These are phyloP conservation scores for Telmatherina bonti DNA, from an alignment of 2,797 vertebrate genomes.

Conservation along the genomic window DNA sequence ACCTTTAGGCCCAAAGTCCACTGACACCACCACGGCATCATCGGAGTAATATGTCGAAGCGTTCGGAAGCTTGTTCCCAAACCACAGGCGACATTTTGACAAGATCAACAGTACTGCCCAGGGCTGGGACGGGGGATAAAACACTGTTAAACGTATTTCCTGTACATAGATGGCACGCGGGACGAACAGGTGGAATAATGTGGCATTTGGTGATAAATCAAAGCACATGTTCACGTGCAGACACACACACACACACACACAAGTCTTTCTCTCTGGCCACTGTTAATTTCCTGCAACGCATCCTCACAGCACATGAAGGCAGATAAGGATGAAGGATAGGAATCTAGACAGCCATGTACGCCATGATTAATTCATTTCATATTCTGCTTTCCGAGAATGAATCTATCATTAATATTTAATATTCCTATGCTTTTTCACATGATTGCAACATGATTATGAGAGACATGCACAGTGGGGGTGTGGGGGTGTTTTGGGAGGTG, in stretches of 20 bases:
- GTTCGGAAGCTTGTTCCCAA: constrained; percentile 7
- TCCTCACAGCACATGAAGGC: constrained; percentile 36
- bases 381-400: constrained; percentile 74
- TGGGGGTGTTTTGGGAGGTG: constrained; percentile 18
- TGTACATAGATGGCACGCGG: neutral
- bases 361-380: constrained; percentile 81
- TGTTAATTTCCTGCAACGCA: constrained; percentile 58
- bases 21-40: neutral
- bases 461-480: constrained; percentile 17
- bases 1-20: neutral
- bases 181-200: constrained; percentile 15
- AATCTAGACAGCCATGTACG: constrained; percentile 65
- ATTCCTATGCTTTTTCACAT: constrained; percentile 54
- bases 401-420: constrained; percentile 81
- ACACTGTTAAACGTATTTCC: constrained; percentile 5
- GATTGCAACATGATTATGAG: constrained; percentile 62
- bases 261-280: constrained; percentile 23
- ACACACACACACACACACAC: neutral
- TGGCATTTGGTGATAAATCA: constrained; percentile 15
- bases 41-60: constrained; percentile 8
- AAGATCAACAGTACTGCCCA: neutral
- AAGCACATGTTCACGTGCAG: neutral
- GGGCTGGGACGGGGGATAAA: neutral
- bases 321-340: constrained; percentile 55
- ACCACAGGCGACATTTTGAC: constrained; percentile 1